Conservation (phyloP, 2,113 vertebrate species). For the Xyliphius kryptos region DNA sequence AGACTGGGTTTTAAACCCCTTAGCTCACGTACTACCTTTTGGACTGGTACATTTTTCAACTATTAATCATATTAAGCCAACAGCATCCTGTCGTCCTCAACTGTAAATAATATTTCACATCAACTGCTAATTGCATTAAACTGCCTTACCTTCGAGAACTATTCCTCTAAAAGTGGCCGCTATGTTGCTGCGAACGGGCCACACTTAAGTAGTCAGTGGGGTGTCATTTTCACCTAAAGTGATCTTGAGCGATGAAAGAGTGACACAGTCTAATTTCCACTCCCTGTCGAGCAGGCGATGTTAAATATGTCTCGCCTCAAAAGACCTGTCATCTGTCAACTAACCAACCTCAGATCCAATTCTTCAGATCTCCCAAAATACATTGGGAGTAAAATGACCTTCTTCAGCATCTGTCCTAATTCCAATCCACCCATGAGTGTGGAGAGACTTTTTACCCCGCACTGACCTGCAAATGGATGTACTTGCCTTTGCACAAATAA, state of each 20-base stretch:
- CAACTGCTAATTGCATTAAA: no score
- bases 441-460: slow-evolving; percentile 49
- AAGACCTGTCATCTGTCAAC: slow-evolving; percentile 60
- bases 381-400: slow-evolving; percentile 58
- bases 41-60: no score
- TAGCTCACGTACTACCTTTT: no score
- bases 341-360: slow-evolving; percentile 44
- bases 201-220: slow-evolving; percentile 16
- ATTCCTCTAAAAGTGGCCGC: not conserved
- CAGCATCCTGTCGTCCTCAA: no score
- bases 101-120: no score
- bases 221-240: slow-evolving; percentile 34
- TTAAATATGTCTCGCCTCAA: slow-evolving; percentile 53
- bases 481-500: slow-evolving; percentile 37
- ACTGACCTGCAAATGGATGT: slow-evolving; percentile 49
- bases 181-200: not conserved
- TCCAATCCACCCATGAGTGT: slow-evolving; percentile 61
- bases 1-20: no score
- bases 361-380: slow-evolving; percentile 60
- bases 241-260: slow-evolving; percentile 38
- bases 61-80: no score
- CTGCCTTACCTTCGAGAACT: no score
- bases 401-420: slow-evolving; percentile 69
- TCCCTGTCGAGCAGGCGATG: slow-evolving; percentile 27
- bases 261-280: slow-evolving; percentile 43